A percentile compares a stretch with the other conserved stretches of the same genome.
These are phyloP conservation scores for Euphydryas editha DNA, from an alignment of 2,888 invertebrate species.

Conservation along the genomic window DNA sequence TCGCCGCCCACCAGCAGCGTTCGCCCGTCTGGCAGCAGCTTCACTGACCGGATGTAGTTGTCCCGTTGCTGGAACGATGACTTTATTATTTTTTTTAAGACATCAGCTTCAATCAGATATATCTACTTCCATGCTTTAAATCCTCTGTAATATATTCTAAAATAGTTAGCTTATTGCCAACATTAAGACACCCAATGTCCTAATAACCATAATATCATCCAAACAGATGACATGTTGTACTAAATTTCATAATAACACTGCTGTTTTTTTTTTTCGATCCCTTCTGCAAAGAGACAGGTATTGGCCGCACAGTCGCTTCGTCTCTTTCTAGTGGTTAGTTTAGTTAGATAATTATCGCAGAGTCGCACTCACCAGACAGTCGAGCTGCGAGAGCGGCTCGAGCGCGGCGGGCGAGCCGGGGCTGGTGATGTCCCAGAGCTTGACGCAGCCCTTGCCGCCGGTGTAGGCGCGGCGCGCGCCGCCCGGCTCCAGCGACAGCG, in stretches of 20 bases:
- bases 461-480: constrained; percentile 97
- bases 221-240: too few species aligned
- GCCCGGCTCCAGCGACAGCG: constrained; percentile 87
- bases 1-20: constrained; percentile 98
- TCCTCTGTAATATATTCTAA: too few species aligned
- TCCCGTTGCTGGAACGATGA: constrained; percentile 89
- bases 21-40: constrained; percentile 95
- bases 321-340: too few species aligned
- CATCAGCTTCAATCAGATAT: background rate
- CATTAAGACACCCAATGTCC: too few species aligned
- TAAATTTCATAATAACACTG: too few species aligned
- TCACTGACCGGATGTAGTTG: constrained; percentile 96
- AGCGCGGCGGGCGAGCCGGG: constrained; percentile 92
- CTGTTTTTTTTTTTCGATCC: too few species aligned
- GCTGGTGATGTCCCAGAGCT: constrained; percentile 97
- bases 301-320: too few species aligned
- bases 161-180: background rate
- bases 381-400: constrained; percentile 95
- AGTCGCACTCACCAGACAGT: constrained; percentile 91
- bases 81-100: background rate
- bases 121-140: too few species aligned
- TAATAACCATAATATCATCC: too few species aligned
- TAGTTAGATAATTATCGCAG: too few species aligned
- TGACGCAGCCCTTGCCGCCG: constrained; percentile 98
- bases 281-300: too few species aligned